Conservation (phyloP, 2,113 vertebrate genomes). For the Zapornia atra region DNA sequence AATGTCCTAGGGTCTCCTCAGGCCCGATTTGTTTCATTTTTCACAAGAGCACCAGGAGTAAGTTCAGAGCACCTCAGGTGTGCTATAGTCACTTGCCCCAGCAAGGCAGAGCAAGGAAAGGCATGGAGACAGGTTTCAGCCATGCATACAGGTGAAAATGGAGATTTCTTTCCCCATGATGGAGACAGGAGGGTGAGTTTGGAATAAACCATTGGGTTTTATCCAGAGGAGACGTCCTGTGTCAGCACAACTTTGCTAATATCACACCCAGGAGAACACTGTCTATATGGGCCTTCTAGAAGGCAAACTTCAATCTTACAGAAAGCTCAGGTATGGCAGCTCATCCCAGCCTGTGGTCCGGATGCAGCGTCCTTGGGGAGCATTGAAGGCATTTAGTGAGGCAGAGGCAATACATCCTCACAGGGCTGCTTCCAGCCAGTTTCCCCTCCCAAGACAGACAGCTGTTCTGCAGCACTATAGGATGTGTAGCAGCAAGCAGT, state of each 20-base stretch:
- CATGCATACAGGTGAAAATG: fast-evolving
- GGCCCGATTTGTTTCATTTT: neutral
- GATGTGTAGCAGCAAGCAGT: fast-evolving
- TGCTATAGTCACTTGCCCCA: neutral
- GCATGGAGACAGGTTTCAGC: neutral
- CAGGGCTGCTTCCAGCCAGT: neutral
- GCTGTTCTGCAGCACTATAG: neutral
- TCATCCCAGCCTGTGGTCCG: neutral
- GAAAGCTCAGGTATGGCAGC: neutral
- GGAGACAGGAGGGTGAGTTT: neutral
- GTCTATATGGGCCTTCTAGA: fast-evolving
- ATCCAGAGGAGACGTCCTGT: neutral
- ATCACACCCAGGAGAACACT: neutral
- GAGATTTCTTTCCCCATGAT: neutral
- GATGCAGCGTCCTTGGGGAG: neutral
- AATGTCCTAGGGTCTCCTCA: neutral
- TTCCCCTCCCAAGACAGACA: neutral
- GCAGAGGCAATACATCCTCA: neutral
- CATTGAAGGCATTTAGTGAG: neutral
- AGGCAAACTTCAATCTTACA: neutral
- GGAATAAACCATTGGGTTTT: neutral
- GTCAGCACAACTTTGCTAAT: neutral
- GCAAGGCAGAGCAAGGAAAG: neutral
- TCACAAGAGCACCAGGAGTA: neutral
- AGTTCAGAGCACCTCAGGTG: neutral